Conservation (phyloP, 2,797 vertebrate species). For the Crax fasciolata region DNA sequence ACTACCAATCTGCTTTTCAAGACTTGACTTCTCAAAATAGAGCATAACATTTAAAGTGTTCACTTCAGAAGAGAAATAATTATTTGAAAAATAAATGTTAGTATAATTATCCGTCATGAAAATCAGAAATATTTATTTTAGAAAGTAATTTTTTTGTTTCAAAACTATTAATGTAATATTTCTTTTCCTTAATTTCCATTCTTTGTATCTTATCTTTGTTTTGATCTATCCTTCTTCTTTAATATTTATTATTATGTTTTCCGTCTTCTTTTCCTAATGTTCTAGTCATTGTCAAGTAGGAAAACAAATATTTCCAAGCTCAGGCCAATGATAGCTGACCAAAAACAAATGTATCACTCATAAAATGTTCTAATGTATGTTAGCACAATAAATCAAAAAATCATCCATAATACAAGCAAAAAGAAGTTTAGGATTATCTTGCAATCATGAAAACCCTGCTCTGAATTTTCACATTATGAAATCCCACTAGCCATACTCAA, state of each 20-base stretch:
- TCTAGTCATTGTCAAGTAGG: no score
- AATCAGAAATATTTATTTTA: neutral
- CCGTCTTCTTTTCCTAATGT: no score
- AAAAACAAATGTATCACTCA: neutral
- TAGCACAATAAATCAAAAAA: neutral
- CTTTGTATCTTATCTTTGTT: neutral
- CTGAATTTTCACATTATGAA: neutral
- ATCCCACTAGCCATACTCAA: neutral
- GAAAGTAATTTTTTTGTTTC: neutral
- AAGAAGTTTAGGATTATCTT: neutral
- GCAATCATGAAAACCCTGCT: neutral
- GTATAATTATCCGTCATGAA: neutral
- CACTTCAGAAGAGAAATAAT: neutral
- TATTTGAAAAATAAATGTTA: neutral
- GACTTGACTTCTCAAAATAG: neutral
- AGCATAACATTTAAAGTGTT: neutral
- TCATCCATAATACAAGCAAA: neutral
- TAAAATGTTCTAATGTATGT: neutral
- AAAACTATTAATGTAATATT: neutral
- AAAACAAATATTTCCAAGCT: no score
- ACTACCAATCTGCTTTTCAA: neutral
- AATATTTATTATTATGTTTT: neutral
- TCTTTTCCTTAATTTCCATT: neutral
- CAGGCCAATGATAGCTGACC: neutral
- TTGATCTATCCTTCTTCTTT: neutral